These are phyloP conservation scores for Zaprionus africanus DNA, from an alignment of 1,140 invertebrate species.

Conservation along the genomic window DNA sequence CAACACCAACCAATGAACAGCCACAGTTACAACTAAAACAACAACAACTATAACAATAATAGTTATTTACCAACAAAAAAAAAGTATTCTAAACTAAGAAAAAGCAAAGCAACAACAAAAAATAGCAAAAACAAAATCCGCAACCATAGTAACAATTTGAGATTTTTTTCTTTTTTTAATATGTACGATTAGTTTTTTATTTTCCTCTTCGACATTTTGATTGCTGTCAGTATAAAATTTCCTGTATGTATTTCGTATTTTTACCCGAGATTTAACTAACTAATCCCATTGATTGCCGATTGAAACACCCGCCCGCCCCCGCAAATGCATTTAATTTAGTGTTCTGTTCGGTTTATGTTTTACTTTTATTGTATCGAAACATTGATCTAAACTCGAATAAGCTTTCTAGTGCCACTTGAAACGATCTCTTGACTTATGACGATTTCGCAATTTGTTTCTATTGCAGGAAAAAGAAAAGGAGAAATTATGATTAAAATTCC, in stretches of 20 bases:
- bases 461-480: slow-evolving; percentile 84
- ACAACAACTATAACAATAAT: slow-evolving; percentile 52
- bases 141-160: slow-evolving; percentile 23
- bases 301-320: slow-evolving; percentile 3
- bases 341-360: neutral
- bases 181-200: slow-evolving; percentile 1
- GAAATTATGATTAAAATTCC: slow-evolving; percentile 84
- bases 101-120: slow-evolving; percentile 17
- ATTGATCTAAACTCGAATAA: slow-evolving; percentile 28
- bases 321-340: slow-evolving; percentile 24
- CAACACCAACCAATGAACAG: slow-evolving; percentile 22
- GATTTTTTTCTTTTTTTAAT: slow-evolving; percentile 6
- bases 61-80: slow-evolving; percentile 33
- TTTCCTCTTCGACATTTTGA: slow-evolving; percentile 21
- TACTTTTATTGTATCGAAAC: slow-evolving; percentile 13
- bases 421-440: slow-evolving; percentile 41
- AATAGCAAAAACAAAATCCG: slow-evolving; percentile 6
- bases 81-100: slow-evolving; percentile 50
- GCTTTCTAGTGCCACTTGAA: slow-evolving; percentile 38
- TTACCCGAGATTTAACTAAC: slow-evolving; percentile 39
- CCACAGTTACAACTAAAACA: slow-evolving; percentile 50
- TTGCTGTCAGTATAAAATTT: slow-evolving; percentile 16
- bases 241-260: slow-evolving; percentile 25
- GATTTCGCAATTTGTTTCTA: slow-evolving; percentile 73
- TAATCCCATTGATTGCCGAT: slow-evolving; percentile 45